Evolutionary conservation across 2,797 vertebrate genomes (phyloP).

Genomic region (Falco concolor): DNA sequence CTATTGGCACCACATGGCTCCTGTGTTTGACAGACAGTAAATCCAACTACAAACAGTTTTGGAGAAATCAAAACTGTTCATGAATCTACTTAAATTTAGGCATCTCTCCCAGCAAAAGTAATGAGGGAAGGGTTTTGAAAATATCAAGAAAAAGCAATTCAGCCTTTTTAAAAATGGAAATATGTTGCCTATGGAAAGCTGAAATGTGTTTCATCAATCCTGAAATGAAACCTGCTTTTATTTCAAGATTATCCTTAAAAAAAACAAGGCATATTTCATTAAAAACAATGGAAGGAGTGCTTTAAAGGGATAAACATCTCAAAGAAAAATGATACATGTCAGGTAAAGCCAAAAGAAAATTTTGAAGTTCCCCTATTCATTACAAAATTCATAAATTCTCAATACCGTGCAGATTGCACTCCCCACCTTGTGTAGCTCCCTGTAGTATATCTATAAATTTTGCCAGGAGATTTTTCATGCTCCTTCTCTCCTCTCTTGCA

Average conservation of each 20-base stretch:
- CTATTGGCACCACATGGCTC: not conserved
- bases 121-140: not conserved
- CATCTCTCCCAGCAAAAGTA: not conserved
- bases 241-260: not conserved
- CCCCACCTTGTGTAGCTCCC: not conserved
- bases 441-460: not conserved
- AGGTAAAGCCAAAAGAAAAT: not conserved
- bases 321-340: not conserved
- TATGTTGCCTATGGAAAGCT: not conserved
- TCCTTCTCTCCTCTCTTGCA: not conserved
- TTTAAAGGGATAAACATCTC: not conserved
- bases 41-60: not conserved
- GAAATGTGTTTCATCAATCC: not conserved
- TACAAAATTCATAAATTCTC: not conserved
- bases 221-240: not conserved
- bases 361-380: not conserved
- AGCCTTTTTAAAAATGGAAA: not conserved
- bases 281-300: not conserved
- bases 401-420: not conserved
- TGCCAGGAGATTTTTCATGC: not conserved
- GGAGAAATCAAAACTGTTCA: not conserved
- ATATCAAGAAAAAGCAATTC: not conserved
- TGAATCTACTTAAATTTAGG: not conserved
- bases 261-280: not conserved
- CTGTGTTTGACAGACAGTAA: not conserved